Base-by-base conservation (phyloP, 2,113 vertebrate species). In the Aix galericulata region DNA sequence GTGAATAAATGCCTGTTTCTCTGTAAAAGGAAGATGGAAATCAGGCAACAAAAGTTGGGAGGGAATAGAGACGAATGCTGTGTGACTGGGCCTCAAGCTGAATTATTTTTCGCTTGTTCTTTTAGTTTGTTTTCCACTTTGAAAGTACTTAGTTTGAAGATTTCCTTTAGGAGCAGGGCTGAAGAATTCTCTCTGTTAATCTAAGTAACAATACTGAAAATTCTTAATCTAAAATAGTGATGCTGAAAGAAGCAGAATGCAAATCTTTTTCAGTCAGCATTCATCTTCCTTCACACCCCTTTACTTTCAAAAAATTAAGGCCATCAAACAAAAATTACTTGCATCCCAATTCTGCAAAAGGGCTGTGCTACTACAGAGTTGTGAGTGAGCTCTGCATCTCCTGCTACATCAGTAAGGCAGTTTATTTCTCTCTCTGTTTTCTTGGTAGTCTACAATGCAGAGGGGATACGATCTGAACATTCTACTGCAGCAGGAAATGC, bases 401-500 rank as follows among this genome's bases (percentile, higher is more conserved):
- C 36, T 32, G 58, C 59, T 81, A 27, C 48, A 75, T 59, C 55
- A 52, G 44, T 66, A 74, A 67, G 67, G 40, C 48, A 69, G 53
- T 82, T 93, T 66, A 32, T 64, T 81, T 88, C 78, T 89, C 32
- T 73, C 82, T 87, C 56, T 62, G 25, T 86, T 91, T 97, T 82
- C 82, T 77, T 67, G 88, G 58, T 59, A 44, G 55, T 66, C 91
- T 82, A 80, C 34, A 68, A 82, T 34, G 83, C 44, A 32, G 52
- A 27, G n/a, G 59, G 81, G 69, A 83, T 92, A 73, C 74, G 64
- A 89, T 50, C 71, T 40, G 82, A 77, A 73, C 40, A 26, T 42
- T 78, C 91, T 71, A 82, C 78, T 77, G 44, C 74, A 17, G 46
- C 38, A 82, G 80, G 76, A 93, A 60, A 68, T 27, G 48, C 69